A percentile compares a stretch with the other conserved stretches of the same genome.
Conservation (phyloP, 2,797 vertebrate species). For the Chelonia mydas region DNA sequence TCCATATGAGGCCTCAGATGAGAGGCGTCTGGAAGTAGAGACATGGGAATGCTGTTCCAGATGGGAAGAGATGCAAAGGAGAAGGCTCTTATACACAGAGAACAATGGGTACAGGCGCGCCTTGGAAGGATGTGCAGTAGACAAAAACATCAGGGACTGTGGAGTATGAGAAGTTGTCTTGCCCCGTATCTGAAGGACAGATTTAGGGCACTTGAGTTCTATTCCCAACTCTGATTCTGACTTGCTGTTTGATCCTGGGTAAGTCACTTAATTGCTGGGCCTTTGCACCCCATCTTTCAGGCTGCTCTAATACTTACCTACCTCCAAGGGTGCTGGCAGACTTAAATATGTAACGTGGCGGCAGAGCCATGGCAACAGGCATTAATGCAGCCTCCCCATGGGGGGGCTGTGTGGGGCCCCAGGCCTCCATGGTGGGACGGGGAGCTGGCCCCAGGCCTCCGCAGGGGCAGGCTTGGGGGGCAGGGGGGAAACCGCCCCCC, state of each 20-base stretch:
- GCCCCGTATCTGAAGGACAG: too few relatives aligned
- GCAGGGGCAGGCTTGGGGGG: too few relatives aligned
- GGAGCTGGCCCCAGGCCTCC: too few relatives aligned
- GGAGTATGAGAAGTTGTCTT: too few relatives aligned
- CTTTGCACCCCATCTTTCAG: not conserved
- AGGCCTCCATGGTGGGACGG: too few relatives aligned
- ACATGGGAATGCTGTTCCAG: not conserved
- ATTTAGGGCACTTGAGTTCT: too few relatives aligned
- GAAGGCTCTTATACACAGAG: too few relatives aligned
- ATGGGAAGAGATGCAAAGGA: not conserved
- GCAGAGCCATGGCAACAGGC: not conserved
- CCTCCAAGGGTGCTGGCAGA: not conserved
- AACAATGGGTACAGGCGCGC: not conserved
- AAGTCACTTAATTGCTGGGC: too few relatives aligned
- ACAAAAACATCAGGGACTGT: not conserved
- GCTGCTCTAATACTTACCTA: not conserved
- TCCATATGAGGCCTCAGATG: not conserved
- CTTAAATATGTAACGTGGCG: not conserved
- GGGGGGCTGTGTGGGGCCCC: too few relatives aligned
- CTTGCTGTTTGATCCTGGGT: too few relatives aligned
- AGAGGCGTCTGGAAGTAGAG: not conserved
- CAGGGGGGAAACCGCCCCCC: too few relatives aligned
- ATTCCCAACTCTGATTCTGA: too few relatives aligned
- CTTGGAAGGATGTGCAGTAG: not conserved
- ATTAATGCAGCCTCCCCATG: not conserved